These are phyloP conservation scores for Perca fluviatilis DNA, from an alignment of 2,113 vertebrate genomes.

Conservation along the genomic window DNA sequence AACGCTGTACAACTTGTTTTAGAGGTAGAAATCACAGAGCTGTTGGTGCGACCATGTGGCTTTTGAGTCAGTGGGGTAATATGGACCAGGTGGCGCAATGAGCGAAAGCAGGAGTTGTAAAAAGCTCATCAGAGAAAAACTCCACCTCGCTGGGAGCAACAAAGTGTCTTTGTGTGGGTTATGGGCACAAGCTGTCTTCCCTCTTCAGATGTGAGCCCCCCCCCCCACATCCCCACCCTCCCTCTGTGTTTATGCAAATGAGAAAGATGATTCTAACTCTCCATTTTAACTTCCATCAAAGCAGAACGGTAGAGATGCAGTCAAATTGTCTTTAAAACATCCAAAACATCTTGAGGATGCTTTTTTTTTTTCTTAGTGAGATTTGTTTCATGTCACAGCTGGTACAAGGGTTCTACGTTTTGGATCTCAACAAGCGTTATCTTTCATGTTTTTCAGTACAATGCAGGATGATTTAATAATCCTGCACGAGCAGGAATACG, in stretches of 20 bases:
- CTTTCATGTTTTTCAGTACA: conserved; percentile 80
- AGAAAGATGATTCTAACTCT: conserved; percentile 60
- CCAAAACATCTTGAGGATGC: not conserved
- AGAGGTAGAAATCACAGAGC: conserved; percentile 43
- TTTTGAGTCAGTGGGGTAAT: conserved; percentile 74
- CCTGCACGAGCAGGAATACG: conserved; percentile 96
- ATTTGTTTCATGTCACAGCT: not conserved
- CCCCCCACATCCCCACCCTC: too few relatives aligned
- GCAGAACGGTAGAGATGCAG: not conserved
- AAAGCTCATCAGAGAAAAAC: conserved; percentile 78
- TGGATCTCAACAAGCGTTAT: not conserved
- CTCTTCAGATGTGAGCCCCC: conserved; percentile 47
- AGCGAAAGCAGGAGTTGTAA: conserved; percentile 78
- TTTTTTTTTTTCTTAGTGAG: not conserved
- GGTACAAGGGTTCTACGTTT: not conserved
- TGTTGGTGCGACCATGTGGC: conserved; percentile 56
- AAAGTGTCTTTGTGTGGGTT: conserved; percentile 69
- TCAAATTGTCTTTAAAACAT: not conserved
- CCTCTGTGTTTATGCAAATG: conserved; percentile 55
- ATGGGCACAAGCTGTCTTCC: conserved; percentile 48
- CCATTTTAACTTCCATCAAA: conserved; percentile 33
- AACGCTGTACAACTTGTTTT: conserved; percentile 17
- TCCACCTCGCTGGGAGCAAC: conserved; percentile 69
- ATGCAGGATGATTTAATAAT: conserved; percentile 96
- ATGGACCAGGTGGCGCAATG: conserved; percentile 77